Conservation (phyloP, 2,888 invertebrate genomes). For the Plebejus anna region DNA sequence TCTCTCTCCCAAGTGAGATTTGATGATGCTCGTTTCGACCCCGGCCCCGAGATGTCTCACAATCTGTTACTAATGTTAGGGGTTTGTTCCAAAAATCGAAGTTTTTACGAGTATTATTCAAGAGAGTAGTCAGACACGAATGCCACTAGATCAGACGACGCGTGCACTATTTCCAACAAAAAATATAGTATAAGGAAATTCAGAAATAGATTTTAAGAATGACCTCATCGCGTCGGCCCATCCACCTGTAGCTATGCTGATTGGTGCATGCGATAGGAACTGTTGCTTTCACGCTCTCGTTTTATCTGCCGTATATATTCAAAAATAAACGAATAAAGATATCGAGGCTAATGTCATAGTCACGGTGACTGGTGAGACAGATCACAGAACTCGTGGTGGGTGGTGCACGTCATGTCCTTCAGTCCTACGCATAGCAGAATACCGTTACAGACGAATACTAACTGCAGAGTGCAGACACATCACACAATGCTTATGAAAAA, state of each 20-base stretch:
- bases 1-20: too few relatives aligned
- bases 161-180: neutral
- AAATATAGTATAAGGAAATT: constrained; percentile 3
- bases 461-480: neutral
- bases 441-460: neutral
- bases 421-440: constrained; percentile 10
- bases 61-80: neutral
- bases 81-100: too few relatives aligned
- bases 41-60: neutral
- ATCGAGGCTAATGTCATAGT: constrained; percentile 8
- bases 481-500: neutral
- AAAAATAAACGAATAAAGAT: constrained; percentile 4
- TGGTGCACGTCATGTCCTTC: constrained; percentile 13
- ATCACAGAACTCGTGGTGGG: constrained; percentile 26
- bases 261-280: neutral
- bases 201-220: neutral
- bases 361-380: constrained; percentile 11
- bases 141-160: neutral
- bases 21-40: too few relatives aligned
- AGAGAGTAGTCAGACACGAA: neutral
- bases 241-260: neutral
- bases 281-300: neutral
- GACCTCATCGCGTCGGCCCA: neutral
- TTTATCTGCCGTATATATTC: neutral
- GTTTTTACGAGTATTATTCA: neutral